These are phyloP conservation scores for Scopus umbretta DNA, from an alignment of 2,113 vertebrate genomes.

Conservation along the genomic window DNA sequence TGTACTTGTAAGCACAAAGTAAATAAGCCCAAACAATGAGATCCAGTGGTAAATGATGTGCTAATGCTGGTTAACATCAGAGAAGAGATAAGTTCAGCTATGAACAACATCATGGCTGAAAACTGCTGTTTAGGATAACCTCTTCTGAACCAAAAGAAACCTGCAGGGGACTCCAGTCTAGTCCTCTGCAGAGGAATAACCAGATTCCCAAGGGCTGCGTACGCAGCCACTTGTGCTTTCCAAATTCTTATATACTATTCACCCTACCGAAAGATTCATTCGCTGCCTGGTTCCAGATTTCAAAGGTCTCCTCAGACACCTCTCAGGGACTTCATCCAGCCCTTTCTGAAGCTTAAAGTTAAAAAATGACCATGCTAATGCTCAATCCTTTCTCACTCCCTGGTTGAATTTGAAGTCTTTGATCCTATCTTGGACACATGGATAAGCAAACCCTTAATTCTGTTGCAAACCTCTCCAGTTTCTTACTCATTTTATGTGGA, in stretches of 20 bases:
- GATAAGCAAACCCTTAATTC: background rate
- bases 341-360: background rate
- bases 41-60: background rate
- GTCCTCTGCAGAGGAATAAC: background rate
- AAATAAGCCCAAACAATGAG: conserved; percentile 12
- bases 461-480: background rate
- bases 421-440: background rate
- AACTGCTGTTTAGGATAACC: background rate
- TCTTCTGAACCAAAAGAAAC: background rate
- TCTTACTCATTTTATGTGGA: background rate
- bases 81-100: background rate
- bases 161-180: background rate
- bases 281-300: background rate
- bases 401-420: background rate
- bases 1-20: background rate
- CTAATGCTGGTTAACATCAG: background rate
- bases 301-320: background rate
- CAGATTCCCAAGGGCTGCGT: background rate
- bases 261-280: background rate
- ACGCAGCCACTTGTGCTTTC: background rate
- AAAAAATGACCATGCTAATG: background rate
- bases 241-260: background rate
- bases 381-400: background rate
- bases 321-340: background rate
- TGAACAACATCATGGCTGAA: background rate